Base-by-base conservation (phyloP, 2,113 vertebrate genomes). In the Lampris incognitus region DNA sequence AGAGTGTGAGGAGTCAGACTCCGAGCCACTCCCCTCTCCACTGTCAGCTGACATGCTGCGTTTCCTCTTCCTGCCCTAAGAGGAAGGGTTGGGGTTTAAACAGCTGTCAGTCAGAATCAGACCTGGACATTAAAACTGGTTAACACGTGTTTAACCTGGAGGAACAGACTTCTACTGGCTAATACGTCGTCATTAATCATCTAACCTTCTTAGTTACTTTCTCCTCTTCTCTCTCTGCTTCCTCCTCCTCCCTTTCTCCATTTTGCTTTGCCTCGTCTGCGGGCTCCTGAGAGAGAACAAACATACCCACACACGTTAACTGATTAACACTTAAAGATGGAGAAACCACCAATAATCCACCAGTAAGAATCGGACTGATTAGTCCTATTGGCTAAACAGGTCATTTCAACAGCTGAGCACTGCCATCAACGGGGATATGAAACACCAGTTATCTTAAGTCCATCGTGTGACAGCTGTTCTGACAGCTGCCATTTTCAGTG, bases 21-120 rank as follows among this genome's bases (percentile, higher is more conserved):
- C 96, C 0, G 94, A 93, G 49, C 89, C 94, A 0, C 95, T 5
- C 90, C 95, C 92, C 70, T 93, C 92, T 0, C 88, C 91, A 0
- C 90, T 92, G 86, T 93, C 92, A 0, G 76, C 92, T 0, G 92
- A 93, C 69, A 87, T 46, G 8, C 96, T 97, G 68, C 91, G 95
- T 66, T 97, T 96, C 83, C 96, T 88, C 72, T 96, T 97, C 58
- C 95, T 93, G 79, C 89, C 91, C 79, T 92, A 77, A 93, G 92
- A 82, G 51, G n/a, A 55, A 57, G 68, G 40, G 39, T 69, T n/a
- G 8, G 50, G 57, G 36, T 51, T 44, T 57, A 13, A 36, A 39
- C 10, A 2, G 6, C 38, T 40, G 13, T 38, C 4, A 52, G 40
- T 81, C 65, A 82, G 44, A 1, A 13, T 11, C 10, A 13, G 58